Evolutionary conservation across 2,888 invertebrate genomes (phyloP), one percentile per base, ranked within the genome.

Genomic region (Sturmia bella): DNA sequence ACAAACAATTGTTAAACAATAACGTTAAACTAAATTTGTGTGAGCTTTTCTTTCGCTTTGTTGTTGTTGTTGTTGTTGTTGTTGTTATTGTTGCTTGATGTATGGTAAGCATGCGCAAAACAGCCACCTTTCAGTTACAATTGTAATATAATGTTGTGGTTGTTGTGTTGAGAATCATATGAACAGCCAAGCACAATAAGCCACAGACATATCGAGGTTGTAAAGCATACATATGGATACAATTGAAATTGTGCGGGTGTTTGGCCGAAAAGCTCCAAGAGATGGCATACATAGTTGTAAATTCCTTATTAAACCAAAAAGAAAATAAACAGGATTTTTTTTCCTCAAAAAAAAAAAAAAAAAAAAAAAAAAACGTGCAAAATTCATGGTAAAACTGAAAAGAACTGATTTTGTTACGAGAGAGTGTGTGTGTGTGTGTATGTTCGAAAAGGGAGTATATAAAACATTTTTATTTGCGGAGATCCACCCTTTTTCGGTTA

Each of bases 401-500:
- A 41, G 64, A 72, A 50, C 63, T 21, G 64, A 73, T 61, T 48
- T 72, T 63, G 39, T 77, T 39, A 9, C 13, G 13, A 21, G 21
- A 52, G 15, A 41, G 17, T 27, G n/a, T 45, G 41, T 69, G 75
- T 48, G 66, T 61, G 15, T 43, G 57, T 63, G 48, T 57, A 43
- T 61, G 45, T 75, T 48, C 68, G 56, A 64, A 83, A 59, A 78
- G 82, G 82, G 82, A 75, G 82, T 78, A 75, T 82, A 82, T 82
- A 82, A 82, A 82, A 82, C 78, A 82, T 82, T 82, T 82, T 82
- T 82, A 82, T 82, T 82, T 86, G 87, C 85, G 85, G 85, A 84
- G 87, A 86, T 89, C 89, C 89, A 88, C 90, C 90, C 90, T 87
- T 90, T 90, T 89, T 89, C 85, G 89, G 89, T 89, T 89, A 89